These are phyloP conservation scores for Microcebus ravelobensis DNA, from an alignment of 2,113 vertebrate genomes.

Conservation along the genomic window DNA sequence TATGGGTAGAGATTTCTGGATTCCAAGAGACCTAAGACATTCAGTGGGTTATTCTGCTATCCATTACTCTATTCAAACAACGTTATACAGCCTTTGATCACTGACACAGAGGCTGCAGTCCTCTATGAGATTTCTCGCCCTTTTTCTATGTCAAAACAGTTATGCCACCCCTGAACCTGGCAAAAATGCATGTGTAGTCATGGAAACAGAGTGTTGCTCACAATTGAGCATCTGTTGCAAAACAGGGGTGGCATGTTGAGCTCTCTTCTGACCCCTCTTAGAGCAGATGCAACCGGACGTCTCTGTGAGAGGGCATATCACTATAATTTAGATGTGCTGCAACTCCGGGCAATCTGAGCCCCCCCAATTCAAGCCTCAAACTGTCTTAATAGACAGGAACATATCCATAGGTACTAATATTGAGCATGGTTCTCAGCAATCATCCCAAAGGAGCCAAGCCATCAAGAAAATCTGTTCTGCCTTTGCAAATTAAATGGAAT, in stretches of 20 bases:
- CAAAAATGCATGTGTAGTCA: neutral
- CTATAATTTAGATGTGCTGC: neutral
- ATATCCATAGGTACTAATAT: neutral
- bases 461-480: constrained; percentile 22
- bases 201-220: neutral
- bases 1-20: neutral
- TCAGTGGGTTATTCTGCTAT: neutral
- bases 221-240: neutral
- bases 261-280: neutral
- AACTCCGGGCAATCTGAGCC: neutral
- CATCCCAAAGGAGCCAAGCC: constrained; percentile 1
- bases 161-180: neutral
- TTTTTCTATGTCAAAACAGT: neutral
- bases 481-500: constrained; percentile 58
- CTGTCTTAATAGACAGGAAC: neutral
- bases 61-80: neutral
- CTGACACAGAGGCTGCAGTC: neutral
- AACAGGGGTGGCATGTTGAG: accelerated
- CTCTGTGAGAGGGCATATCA: neutral
- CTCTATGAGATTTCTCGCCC: neutral
- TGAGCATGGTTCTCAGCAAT: neutral
- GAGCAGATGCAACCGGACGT: neutral
- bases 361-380: neutral
- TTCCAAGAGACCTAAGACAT: neutral
- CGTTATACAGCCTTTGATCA: neutral